phyloP scores from a whole-genome alignment of 2,888 invertebrate genomes.

The Crocallis elinguaria region DNA sequence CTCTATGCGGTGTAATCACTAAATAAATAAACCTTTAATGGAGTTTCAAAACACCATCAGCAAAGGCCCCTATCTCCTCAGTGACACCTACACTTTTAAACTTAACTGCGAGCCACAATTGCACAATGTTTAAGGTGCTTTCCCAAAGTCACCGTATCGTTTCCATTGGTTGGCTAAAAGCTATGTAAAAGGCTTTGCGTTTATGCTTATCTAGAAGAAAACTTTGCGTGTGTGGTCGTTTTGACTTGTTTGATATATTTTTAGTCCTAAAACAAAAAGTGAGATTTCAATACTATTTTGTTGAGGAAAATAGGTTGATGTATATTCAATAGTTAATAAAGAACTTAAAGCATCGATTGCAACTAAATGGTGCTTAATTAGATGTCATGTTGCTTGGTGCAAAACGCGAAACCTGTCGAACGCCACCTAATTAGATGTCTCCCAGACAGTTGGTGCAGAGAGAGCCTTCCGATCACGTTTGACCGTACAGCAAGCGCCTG shows the following conservation, averaged over 20 bases:
- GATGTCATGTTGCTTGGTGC: slow-evolving; percentile 1
- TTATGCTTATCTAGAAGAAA: slow-evolving; percentile 6
- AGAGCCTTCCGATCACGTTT: slow-evolving; percentile 11
- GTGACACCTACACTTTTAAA: slow-evolving; percentile 60
- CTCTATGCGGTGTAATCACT: slow-evolving; percentile 17
- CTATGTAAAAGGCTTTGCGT: slow-evolving; percentile 2
- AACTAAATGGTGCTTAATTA: no score
- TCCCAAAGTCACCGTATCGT: slow-evolving; percentile 60
- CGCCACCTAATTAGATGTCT: slow-evolving; percentile 8
- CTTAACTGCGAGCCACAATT: slow-evolving; percentile 58
- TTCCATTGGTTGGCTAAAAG: slow-evolving; percentile 21
- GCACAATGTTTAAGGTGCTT: slow-evolving; percentile 65
- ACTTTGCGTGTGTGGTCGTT: background rate
- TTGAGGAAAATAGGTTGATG: no score
- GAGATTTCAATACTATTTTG: no score
- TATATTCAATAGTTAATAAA: no score
- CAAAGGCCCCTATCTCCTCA: slow-evolving; percentile 53
- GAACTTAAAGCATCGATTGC: no score
- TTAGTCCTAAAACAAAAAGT: no score
- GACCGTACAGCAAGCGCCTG: no score
- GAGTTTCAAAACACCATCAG: slow-evolving; percentile 52
- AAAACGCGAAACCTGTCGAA: background rate
- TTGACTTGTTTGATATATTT: background rate
- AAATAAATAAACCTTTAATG: slow-evolving; percentile 44
- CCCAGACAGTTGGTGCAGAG: slow-evolving; percentile 2